Conservation (phyloP, 2,113 vertebrate genomes). For the Pituophis catenifer region DNA sequence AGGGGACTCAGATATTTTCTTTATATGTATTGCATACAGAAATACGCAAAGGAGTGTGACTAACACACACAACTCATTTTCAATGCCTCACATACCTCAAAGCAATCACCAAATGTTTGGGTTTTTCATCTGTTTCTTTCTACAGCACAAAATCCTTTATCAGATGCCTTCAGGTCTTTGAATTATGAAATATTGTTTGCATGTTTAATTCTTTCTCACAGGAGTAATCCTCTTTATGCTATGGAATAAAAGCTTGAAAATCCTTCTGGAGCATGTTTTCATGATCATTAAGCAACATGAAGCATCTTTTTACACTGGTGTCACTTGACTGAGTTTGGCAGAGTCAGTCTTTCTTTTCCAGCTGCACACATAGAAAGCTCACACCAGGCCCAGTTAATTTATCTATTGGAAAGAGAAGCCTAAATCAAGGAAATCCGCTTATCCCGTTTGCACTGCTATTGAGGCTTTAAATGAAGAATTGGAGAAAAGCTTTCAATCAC, state of each 20-base stretch:
- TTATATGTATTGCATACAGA: background rate
- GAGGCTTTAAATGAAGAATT: conserved; percentile 33
- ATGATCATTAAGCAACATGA: background rate
- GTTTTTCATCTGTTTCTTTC: background rate
- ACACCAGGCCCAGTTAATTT: conserved; percentile 34
- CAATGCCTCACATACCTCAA: background rate
- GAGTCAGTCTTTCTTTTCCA: conserved; percentile 13
- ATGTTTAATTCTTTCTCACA: background rate
- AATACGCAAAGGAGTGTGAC: background rate
- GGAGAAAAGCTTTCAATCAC: conserved; percentile 10
- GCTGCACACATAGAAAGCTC: conserved; percentile 5
- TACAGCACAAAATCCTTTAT: background rate
- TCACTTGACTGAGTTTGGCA: conserved; percentile 3
- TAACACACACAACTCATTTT: background rate
- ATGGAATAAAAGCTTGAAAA: background rate
- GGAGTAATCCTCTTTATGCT: background rate
- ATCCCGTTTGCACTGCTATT: conserved; percentile 35
- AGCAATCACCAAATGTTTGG: background rate
- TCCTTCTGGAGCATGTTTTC: conserved; percentile 1
- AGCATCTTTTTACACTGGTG: background rate
- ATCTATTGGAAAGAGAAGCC: conserved; percentile 32
- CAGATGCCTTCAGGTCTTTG: background rate
- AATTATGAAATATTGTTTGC: background rate
- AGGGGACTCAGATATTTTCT: background rate
- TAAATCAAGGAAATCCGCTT: conserved; percentile 26